Evolutionary conservation across 2,888 invertebrate genomes (phyloP), one percentile per base, ranked within the genome.

Genomic region (Polia nebulosa): DNA sequence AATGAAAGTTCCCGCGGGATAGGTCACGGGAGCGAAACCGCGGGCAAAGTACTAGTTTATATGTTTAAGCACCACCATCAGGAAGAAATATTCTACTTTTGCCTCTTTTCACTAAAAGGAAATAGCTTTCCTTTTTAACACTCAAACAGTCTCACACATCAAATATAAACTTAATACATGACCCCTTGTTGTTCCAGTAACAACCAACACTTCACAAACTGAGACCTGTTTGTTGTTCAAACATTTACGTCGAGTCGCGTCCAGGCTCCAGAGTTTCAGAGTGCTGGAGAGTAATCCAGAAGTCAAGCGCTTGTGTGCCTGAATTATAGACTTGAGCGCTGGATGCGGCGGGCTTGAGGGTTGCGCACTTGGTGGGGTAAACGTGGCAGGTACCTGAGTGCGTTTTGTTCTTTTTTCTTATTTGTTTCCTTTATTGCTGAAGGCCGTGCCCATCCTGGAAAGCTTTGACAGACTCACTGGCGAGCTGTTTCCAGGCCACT

Each of bases 171-270:
- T 57, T 32, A 36, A 25, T 22, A 27, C n/a, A 45, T 15, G 41
- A 29, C 25, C n/a, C 25, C 20, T 57, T 73, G 65, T 66, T 60
- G 51, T 51, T 27, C 7, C n/a, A 49, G 15, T 22, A 60, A 60
- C 32, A 74, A 52, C 52, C 15, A 74, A 55, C 53, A 56, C 36
- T 78, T 41, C 15, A 65, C 41, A 57, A 61, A n/a, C 39, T 39
- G 15, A 41, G 17, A 76, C 80, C 61, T 76, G 76, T 80, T 75
- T 76, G 76, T 80, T 75, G 76, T 76, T 80, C 20, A 75, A 76
- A 75, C 52, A 76, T 76, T 76, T 44, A 76, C 57, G 55, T 22
- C 20, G 49, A 36, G 55, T 57, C 17, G 32, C 17, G 55, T 60
- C 32, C 65, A 78, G 52, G 29, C 41, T 32, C 20, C 32, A 32